Conservation (phyloP, 2,797 vertebrate genomes). For the Oryzias sinensis region DNA sequence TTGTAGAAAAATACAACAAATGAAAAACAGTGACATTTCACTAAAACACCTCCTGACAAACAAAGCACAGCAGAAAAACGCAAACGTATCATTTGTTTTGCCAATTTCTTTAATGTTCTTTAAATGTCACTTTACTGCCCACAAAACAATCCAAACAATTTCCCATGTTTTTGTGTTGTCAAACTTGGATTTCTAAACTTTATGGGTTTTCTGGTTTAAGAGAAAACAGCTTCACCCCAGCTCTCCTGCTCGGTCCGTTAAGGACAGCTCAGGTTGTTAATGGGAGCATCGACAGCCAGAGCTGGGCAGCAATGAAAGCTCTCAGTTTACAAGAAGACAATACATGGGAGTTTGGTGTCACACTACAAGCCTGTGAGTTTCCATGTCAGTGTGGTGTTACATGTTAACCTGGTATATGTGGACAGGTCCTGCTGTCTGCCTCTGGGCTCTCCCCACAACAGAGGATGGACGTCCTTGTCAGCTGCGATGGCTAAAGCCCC, state of each 20-base stretch:
- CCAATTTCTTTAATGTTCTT: too few relatives aligned
- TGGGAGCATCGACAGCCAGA: conserved; percentile 3
- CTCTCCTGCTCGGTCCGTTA: conserved; percentile 1
- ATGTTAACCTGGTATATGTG: conserved; percentile 10
- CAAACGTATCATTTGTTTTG: too few relatives aligned
- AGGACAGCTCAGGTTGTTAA: conserved; percentile 1
- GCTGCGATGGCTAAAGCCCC: conserved; percentile 42
- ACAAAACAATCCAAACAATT: too few relatives aligned
- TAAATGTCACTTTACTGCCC: too few relatives aligned
- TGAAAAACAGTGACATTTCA: too few relatives aligned
- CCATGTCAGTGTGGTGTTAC: conserved; percentile 4
- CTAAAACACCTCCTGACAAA: too few relatives aligned
- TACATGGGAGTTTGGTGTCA: not conserved
- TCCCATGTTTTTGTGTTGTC: too few relatives aligned
- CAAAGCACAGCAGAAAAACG: too few relatives aligned
- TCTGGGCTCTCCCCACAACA: conserved; percentile 30
- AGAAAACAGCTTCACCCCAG: not conserved
- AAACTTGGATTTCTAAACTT: too few relatives aligned
- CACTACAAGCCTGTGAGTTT: conserved; percentile 1
- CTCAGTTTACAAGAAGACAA: conserved; percentile 6
- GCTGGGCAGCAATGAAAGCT: conserved; percentile 31
- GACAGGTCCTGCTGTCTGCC: not conserved
- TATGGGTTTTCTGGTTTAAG: too few relatives aligned
- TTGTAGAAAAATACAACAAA: too few relatives aligned
- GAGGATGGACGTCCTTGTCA: conserved; percentile 56